Evolutionary conservation across 2,888 invertebrate genomes (phyloP).

Genomic region (Tolmerus cingulatus): DNA sequence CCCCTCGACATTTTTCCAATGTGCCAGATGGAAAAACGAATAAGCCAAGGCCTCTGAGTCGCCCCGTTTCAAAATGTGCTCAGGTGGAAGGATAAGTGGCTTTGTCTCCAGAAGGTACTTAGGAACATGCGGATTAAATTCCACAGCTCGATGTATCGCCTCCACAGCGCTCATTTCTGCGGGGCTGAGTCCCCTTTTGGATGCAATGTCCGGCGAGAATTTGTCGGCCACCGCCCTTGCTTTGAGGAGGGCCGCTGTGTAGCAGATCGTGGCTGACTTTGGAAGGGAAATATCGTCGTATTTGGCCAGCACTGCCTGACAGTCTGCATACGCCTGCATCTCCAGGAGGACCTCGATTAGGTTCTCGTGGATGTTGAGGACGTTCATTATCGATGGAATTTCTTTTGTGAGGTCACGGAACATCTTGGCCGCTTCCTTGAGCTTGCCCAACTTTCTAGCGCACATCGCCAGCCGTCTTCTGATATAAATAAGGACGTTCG

Average conservation of each 20-base stretch:
- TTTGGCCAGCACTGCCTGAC: conserved; percentile 89
- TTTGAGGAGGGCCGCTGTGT: conserved; percentile 92
- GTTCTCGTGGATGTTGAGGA: conserved; percentile 94
- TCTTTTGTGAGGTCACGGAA: conserved; percentile 97
- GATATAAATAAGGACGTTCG: conserved; percentile 93
- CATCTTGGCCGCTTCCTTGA: conserved; percentile 95
- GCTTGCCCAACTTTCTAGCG: conserved; percentile 89
- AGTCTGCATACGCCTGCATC: conserved; percentile 96
- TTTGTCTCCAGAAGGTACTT: conserved; percentile 96
- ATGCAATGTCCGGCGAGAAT: conserved; percentile 85
- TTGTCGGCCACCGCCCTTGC: conserved; percentile 90
- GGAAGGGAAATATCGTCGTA: conserved; percentile 93
- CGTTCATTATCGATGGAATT: conserved; percentile 92
- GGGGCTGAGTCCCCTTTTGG: conserved; percentile 81
- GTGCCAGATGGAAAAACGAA: conserved; percentile 92
- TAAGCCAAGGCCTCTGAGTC: conserved; percentile 98
- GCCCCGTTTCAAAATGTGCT: conserved; percentile 94
- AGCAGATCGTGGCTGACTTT: conserved; percentile 94
- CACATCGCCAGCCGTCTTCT: conserved; percentile 97
- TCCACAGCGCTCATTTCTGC: conserved; percentile 94
- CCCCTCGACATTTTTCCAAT: conserved; percentile 97
- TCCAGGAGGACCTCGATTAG: conserved; percentile 93
- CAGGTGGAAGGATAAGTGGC: conserved; percentile 92
- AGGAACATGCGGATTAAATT: conserved; percentile 97
- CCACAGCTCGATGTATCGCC: conserved; percentile 93